A percentile compares a stretch with the other conserved stretches of the same genome.
Conservation (phyloP, 2,888 invertebrate genomes). For the Willowsia nigromaculata region DNA sequence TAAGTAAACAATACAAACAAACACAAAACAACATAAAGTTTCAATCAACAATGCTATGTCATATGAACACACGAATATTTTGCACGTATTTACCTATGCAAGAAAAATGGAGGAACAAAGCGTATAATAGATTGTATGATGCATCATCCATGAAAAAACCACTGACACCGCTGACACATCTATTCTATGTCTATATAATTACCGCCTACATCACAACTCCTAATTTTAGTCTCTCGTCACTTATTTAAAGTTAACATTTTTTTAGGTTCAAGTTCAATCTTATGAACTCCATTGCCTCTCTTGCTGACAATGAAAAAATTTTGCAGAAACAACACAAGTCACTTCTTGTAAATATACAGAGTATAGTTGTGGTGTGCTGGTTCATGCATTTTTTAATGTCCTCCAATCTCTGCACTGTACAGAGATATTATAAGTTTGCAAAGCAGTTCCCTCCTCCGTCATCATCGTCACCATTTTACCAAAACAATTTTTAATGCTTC, state of each 20-base stretch:
- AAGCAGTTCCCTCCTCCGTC: background rate
- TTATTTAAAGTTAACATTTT: background rate
- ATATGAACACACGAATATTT: background rate
- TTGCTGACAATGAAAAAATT: conserved; percentile 1
- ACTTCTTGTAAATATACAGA: background rate
- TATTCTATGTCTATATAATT: background rate
- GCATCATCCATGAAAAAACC: background rate
- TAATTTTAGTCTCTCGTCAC: background rate
- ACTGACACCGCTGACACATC: background rate
- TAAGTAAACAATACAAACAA: background rate
- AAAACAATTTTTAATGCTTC: conserved; percentile 32
- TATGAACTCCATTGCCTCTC: too few species aligned
- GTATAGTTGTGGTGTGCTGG: too few species aligned
- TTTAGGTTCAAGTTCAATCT: conserved; percentile 62
- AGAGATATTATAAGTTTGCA: background rate
- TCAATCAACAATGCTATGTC: background rate
- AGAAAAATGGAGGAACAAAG: background rate
- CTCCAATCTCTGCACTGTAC: background rate
- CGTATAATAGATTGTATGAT: background rate
- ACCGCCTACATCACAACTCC: too few species aligned
- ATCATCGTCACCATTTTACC: background rate
- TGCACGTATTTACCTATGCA: background rate
- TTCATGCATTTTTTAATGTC: conserved; percentile 35
- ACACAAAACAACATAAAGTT: background rate
- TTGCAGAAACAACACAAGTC: background rate